Evolutionary conservation across 2,113 vertebrate species (phyloP).

Genomic region (Apistogramma diplotaenia): DNA sequence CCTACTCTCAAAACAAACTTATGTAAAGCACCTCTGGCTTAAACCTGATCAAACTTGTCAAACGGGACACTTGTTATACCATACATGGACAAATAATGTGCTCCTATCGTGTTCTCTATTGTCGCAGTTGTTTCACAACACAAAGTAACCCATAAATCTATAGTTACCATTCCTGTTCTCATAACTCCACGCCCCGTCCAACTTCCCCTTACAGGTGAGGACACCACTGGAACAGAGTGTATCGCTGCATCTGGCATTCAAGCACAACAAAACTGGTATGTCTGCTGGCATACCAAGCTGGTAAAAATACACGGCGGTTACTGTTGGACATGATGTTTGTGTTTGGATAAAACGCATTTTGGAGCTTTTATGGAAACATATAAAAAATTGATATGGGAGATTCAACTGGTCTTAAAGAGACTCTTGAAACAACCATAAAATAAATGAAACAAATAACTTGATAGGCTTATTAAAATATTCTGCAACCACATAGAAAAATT

Average conservation of each 20-base stretch:
- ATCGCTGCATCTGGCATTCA: not conserved
- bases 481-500: not conserved
- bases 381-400: not conserved
- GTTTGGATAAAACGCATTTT: not conserved
- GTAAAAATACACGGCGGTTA: not conserved
- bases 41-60: not conserved
- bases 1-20: not conserved
- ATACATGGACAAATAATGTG: not conserved
- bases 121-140: not conserved
- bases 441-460: not conserved
- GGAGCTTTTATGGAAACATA: not conserved
- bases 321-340: not conserved
- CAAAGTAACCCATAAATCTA: not conserved
- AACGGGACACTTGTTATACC: not conserved
- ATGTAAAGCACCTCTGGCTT: not conserved
- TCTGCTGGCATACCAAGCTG: not conserved
- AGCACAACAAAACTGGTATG: not conserved
- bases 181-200: not conserved
- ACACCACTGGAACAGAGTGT: not conserved
- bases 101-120: not conserved
- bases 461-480: not conserved
- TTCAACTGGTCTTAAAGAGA: not conserved
- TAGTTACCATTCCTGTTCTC: constrained; percentile 24
- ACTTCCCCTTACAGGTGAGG: not conserved
- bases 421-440: not conserved